phyloP scores from a whole-genome alignment of 2,797 vertebrate species.

The Chromis chromis region DNA sequence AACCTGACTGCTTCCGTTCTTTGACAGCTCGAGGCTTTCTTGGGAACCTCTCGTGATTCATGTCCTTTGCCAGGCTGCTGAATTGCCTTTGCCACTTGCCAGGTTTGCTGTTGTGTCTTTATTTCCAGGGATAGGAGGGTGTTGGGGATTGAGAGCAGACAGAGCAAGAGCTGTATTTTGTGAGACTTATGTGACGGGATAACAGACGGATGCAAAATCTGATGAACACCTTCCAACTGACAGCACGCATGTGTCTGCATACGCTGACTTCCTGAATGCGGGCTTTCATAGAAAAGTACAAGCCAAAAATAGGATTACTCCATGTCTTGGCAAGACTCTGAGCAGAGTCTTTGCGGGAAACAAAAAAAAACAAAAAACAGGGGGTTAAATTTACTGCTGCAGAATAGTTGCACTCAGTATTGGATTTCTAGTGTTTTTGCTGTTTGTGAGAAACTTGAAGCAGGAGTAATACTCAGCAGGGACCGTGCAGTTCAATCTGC shows the following conservation, averaged over 20 bases:
- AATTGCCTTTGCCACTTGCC: conserved; percentile 65
- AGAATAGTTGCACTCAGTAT: conserved; percentile 14
- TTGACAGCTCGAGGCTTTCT: conserved; percentile 70
- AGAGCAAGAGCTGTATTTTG: conserved; percentile 34
- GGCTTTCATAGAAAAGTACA: conserved; percentile 56
- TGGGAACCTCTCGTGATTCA: conserved; percentile 75
- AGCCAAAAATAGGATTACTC: conserved; percentile 76
- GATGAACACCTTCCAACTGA: conserved; percentile 73
- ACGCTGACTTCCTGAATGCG: conserved; percentile 59
- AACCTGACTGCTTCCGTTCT: conserved; percentile 55
- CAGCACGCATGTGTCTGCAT: conserved; percentile 63
- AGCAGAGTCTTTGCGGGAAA: conserved; percentile 40
- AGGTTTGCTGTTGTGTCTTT: conserved; percentile 67
- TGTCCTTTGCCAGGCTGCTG: conserved; percentile 72
- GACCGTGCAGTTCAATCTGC: not conserved
- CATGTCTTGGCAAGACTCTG: conserved; percentile 61
- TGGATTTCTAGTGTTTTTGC: conserved; percentile 17
- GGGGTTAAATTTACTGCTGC: conserved; percentile 37
- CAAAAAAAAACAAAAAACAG: not conserved
- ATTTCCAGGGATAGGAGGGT: conserved; percentile 40
- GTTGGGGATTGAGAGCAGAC: not conserved
- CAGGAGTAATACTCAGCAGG: not conserved
- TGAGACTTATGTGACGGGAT: conserved; percentile 59
- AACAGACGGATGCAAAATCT: conserved; percentile 51
- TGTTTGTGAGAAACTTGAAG: conserved; percentile 24